Evolutionary conservation across 2,113 vertebrate genomes (phyloP), one percentile per base, ranked within the genome.

Genomic region (Azemiops feae): DNA sequence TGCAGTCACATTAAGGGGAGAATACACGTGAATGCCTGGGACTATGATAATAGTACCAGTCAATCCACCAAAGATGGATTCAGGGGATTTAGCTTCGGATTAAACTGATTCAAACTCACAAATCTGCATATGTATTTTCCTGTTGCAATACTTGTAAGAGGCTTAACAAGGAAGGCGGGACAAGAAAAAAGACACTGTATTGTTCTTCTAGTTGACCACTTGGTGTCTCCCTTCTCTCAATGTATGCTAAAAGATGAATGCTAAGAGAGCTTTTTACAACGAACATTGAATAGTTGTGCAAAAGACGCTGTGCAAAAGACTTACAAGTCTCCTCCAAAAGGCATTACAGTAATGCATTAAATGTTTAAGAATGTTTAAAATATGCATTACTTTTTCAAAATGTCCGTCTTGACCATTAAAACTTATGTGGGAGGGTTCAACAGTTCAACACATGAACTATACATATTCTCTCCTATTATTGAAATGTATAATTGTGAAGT

Each of bases 191-290:
- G 6, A 57, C 2, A 47, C 5, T 3, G 2, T 53, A 39, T 30
- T 9, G 52, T 52, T 64, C 74, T 64, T 39, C 12, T 34, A 90
- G 8, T 12, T 43, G n/a, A 5, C 89, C 92, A 90, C 92, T 14
- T 64, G 92, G 47, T 87, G 92, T 93, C 92, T 12, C 74, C 90
- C 74, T 64, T 47, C 7, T 47, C 55, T 87, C 55, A 90, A 16
- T 16, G 30, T 34, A 69, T 69, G 64, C 30, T 69, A 34, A 69
- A 69, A 34, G 74, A 43, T 43, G 18, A 22, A 47, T 16, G 34
- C 88, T 16, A 27, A 58, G 27, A 47, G 14, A 1, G 7, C 10
- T 12, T 50, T 60, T 60, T 58, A 23, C 6, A 52, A 85, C 20
- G 20, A 6, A 87, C 2, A 2, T 43, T 18, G 50, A 30, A 87